These are phyloP conservation scores for Eira barbara DNA, from an alignment of 2,113 vertebrate species.

Conservation along the genomic window DNA sequence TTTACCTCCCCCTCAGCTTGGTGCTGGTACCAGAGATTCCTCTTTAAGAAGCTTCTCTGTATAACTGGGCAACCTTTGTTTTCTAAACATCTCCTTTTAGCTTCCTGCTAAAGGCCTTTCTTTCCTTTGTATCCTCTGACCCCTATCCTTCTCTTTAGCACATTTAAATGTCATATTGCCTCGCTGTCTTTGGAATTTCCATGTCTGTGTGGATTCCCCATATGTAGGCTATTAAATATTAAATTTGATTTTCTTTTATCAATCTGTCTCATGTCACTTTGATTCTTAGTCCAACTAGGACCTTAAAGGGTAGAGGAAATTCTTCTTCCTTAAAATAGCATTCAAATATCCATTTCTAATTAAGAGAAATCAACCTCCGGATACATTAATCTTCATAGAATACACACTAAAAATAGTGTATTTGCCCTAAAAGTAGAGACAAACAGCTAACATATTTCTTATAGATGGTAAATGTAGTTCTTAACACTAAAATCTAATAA, in stretches of 20 bases:
- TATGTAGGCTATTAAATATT: background rate
- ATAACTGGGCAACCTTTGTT: background rate
- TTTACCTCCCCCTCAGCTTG: background rate
- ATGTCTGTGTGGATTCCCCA: background rate
- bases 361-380: conserved; percentile 26
- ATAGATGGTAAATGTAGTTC: conserved; percentile 66
- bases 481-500: conserved; percentile 75
- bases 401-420: conserved; percentile 46
- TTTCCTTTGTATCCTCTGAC: background rate
- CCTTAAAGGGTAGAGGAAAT: background rate
- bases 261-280: background rate
- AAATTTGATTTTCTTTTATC: background rate
- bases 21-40: background rate
- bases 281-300: background rate
- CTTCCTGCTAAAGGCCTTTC: background rate
- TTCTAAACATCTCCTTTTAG: background rate
- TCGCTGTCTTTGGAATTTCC: background rate
- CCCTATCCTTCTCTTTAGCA: background rate
- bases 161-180: background rate
- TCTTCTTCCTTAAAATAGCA: background rate
- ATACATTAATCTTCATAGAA: conserved; percentile 34
- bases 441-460: conserved; percentile 62
- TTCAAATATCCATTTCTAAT: conserved; percentile 49
- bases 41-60: background rate
- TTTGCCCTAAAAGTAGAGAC: conserved; percentile 52